A percentile compares a stretch with the other conserved stretches of the same genome.
Evolutionary conservation across 2,113 vertebrate species (phyloP).

Genomic region (Mandrillus leucophaeus): DNA sequence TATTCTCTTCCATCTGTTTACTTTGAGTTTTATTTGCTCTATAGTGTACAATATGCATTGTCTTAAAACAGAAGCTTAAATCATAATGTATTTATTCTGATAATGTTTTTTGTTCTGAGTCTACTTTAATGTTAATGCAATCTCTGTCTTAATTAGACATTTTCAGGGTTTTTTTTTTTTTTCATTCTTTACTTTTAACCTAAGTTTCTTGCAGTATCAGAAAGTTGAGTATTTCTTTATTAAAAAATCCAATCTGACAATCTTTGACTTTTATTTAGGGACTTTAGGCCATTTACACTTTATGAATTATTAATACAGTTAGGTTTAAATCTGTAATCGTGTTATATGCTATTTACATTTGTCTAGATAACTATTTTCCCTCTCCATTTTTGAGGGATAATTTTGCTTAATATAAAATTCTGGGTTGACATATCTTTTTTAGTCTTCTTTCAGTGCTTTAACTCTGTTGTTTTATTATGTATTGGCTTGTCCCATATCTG

Average conservation of each 20-base stretch:
- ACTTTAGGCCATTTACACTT: not conserved
- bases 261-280: not conserved
- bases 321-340: not conserved
- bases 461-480: not conserved
- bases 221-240: not conserved
- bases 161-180: not conserved
- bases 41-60: not conserved
- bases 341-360: not conserved
- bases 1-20: not conserved
- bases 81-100: not conserved
- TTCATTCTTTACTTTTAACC: not conserved
- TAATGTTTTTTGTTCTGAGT: not conserved
- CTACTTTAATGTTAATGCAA: not conserved
- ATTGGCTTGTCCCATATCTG: not conserved
- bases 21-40: not conserved
- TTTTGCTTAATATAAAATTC: not conserved
- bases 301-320: not conserved
- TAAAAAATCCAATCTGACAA: not conserved
- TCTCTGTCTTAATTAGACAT: not conserved
- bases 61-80: not conserved
- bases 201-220: not conserved
- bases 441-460: not conserved
- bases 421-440: not conserved
- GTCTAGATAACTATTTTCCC: not conserved
- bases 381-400: not conserved